Base-by-base conservation (phyloP, 2,113 vertebrate species). In the Gavia stellata region DNA sequence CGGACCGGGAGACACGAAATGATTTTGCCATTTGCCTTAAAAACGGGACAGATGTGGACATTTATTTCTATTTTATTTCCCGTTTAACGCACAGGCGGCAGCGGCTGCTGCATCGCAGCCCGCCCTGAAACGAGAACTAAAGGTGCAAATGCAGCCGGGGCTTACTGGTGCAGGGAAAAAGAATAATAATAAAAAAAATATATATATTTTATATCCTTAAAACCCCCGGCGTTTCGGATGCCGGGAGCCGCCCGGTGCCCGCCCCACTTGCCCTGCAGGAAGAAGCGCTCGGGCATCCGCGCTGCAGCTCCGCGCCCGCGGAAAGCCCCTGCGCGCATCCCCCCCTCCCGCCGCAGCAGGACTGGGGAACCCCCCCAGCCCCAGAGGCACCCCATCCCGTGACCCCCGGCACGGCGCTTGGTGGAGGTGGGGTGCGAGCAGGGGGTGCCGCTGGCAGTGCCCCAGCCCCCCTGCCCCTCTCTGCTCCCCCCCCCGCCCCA, bases 241-340 rank as follows among this genome's bases (percentile, higher is more conserved):
- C 53, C 61, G 21, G 70, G 34, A 61, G 20, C 24, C 66, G 23
- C 15, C 20, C 33, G 11, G 3, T 31, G 77, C 70, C n/a, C n/a
- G n/a, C n/a, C n/a, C n/a, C n/a, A n/a, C n/a, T n/a, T 31, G 77
- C 70, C 52, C 61, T 9, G 73, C 31, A 40, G 77, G 59, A 66
- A 58, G 68, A 47, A 47, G n/a, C 6, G 9, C 40, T 67, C 42
- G 14, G 98, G 45, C 95, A 98, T 82, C 98, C 96, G 92, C 45
- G 94, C 97, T 88, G 98, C 96, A 88, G 63, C 95, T 98, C 97
- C 97, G 96, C 96, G 89, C 96, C 94, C 97, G 95, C 81, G 96
- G 98, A 86, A 98, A 98, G 92, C 96, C 97, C 97, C 82, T 97
- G 98, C 81, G 96, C 96, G 29, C 98, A 98, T 88, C 97, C 97